phyloP scores from a whole-genome alignment of 2,888 invertebrate species.

The Capitulum mitella region DNA sequence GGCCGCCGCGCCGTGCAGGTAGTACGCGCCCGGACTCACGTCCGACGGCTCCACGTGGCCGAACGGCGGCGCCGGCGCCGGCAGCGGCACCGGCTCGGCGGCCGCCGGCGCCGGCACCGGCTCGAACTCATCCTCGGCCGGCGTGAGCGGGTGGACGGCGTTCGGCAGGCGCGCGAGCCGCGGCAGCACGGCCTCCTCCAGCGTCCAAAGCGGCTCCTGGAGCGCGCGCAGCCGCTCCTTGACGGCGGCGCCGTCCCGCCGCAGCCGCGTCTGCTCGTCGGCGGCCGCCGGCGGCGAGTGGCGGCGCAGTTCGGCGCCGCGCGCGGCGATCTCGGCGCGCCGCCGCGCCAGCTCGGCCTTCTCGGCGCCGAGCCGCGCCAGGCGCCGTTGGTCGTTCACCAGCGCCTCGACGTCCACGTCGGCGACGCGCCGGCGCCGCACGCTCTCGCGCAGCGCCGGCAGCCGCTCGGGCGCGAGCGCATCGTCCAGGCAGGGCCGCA shows the following conservation, averaged over 20 bases:
- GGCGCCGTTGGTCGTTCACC: background rate
- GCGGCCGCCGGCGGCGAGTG: background rate
- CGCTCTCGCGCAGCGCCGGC: background rate
- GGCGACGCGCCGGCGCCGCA: background rate
- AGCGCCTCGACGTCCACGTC: background rate
- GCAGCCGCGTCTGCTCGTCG: background rate
- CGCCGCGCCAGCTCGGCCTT: background rate
- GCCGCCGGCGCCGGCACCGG: background rate
- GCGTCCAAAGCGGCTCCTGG: constrained; percentile 4
- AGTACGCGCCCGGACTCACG: background rate
- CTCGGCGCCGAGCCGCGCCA: background rate
- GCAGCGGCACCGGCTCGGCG: background rate
- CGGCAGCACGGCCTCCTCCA: constrained; percentile 4
- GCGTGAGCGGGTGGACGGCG: background rate
- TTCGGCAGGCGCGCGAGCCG: constrained; percentile 1
- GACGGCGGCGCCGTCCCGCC: background rate
- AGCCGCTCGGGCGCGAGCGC: background rate
- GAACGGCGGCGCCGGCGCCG: background rate
- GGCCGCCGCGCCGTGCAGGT: constrained; percentile 24
- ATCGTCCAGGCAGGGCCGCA: background rate
- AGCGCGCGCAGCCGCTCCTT: background rate
- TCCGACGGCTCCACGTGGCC: background rate
- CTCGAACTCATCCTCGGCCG: background rate
- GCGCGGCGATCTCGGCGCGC: background rate
- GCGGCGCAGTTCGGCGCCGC: background rate